Conservation (phyloP, 2,797 vertebrate species). For the Esox lucius region DNA sequence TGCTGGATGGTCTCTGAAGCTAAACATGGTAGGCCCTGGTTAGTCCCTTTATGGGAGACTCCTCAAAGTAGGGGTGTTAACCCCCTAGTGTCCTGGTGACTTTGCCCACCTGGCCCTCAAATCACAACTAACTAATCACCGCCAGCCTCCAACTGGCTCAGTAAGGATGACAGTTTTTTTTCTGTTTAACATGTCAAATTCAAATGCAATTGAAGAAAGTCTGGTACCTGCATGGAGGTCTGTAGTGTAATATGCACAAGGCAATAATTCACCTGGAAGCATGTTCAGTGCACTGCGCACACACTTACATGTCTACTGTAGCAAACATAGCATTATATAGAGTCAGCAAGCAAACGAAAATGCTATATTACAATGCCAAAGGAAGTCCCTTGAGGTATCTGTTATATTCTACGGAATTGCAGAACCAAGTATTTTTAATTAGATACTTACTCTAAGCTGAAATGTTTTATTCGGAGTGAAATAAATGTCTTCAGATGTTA, state of each 20-base stretch:
- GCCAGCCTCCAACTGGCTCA: too few species aligned
- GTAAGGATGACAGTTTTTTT: too few species aligned
- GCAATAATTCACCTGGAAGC: neutral
- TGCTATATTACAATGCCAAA: constrained; percentile 25
- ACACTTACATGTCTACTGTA: neutral
- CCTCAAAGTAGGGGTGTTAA: too few species aligned
- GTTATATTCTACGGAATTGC: constrained; percentile 25
- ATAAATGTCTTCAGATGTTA: neutral
- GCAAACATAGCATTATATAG: neutral
- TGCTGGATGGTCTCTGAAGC: too few species aligned
- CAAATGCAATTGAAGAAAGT: neutral
- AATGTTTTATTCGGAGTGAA: neutral
- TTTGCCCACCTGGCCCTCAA: too few species aligned
- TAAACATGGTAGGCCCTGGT: too few species aligned
- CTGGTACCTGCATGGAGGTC: neutral
- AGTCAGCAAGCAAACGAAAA: constrained; percentile 19
- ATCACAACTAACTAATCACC: too few species aligned
- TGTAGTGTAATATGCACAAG: neutral
- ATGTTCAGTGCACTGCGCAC: neutral
- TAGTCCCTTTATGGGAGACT: too few species aligned
- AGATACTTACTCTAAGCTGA: constrained; percentile 47
- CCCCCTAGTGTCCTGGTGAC: too few species aligned
- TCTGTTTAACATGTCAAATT: too few species aligned
- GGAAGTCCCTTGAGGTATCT: constrained; percentile 20
- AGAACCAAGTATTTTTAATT: constrained; percentile 52